Evolutionary conservation across 1,140 invertebrate species (phyloP), one percentile per base, ranked within the genome.

Genomic region (Saccostrea cuccullata): DNA sequence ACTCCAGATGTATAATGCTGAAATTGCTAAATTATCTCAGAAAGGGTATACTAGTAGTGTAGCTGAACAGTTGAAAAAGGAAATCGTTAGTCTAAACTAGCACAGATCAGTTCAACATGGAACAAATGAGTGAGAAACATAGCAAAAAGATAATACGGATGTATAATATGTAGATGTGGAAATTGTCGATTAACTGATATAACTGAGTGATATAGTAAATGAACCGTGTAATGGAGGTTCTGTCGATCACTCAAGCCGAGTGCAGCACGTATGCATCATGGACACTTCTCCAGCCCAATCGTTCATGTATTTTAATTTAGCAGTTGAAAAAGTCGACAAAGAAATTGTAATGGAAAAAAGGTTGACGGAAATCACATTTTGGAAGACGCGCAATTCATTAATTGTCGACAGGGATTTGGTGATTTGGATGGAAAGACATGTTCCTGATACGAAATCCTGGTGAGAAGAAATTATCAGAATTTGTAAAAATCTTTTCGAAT

Each of bases 161-260:
- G 30, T 30, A 70, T 12, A 26, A 70, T 70, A 26, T n/a, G 23
- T 11, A 30, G 9, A 1, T 2, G 30, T 26, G 9, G n/a, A 83
- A 83, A 83, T 83, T 55, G 36, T 83, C 13, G 82, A 83, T 20
- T 83, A 55, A 55, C 55, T 83, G 12, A 47, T 55, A 2, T 83
- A 55, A 55, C 55, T 83, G 12, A 47, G 40, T 47, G 82, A 40
- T 17, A 55, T 83, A 20, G 82, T 83, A 83, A n/a, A 17, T 47
- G 82, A 83, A 55, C 36, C 47, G 13, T 83, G 82, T 83, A 55
- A 83, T 83, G 82, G 36, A 40, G 47, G 82, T 83, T 47, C 36
- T n/a, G 55, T 83, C 55, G 55, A 83, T 83, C 82, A 83, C 82
- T 36, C 82, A 47, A 83, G 82, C 47, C 82, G 47, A 47, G 55